Conservation (phyloP, 2,113 vertebrate genomes). For the Triplophysa siluroides region DNA sequence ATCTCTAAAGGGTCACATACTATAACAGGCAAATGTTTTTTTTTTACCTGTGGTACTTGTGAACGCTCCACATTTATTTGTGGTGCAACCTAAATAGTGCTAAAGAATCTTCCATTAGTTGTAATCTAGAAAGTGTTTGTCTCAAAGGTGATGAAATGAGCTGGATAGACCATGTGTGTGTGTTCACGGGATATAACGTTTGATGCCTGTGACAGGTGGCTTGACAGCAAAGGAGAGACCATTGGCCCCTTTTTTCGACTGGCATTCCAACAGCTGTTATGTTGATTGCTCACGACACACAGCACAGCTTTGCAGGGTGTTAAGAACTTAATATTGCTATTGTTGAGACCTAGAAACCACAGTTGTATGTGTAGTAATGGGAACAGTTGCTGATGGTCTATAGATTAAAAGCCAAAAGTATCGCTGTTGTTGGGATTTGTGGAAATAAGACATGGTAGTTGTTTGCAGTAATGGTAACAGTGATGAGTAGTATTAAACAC, state of each 20-base stretch:
- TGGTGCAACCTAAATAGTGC: background rate
- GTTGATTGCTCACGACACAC: conserved; percentile 10
- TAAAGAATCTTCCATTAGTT: background rate
- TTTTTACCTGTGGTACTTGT: background rate
- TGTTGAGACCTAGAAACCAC: background rate
- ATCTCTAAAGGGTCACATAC: conserved; percentile 21
- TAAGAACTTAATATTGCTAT: background rate
- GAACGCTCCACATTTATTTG: background rate
- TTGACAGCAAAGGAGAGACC: conserved; percentile 18
- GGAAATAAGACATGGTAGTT: background rate
- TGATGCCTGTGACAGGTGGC: conserved; percentile 48
- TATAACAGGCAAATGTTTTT: background rate
- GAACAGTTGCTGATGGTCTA: background rate
- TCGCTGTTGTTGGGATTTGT: background rate
- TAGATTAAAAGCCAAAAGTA: background rate
- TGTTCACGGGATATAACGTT: conserved; percentile 3
- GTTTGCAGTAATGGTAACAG: background rate
- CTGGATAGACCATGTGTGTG: conserved; percentile 5
- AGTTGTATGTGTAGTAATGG: background rate
- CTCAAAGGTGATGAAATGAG: conserved; percentile 36
- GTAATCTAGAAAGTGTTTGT: conserved; percentile 19
- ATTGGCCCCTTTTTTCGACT: conserved; percentile 19
- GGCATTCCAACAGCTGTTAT: background rate
- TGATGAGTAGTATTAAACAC: too few relatives aligned
- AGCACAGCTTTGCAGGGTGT: conserved; percentile 13